These are phyloP conservation scores for Agrochola litura DNA, from an alignment of 2,888 invertebrate species.

Conservation along the genomic window DNA sequence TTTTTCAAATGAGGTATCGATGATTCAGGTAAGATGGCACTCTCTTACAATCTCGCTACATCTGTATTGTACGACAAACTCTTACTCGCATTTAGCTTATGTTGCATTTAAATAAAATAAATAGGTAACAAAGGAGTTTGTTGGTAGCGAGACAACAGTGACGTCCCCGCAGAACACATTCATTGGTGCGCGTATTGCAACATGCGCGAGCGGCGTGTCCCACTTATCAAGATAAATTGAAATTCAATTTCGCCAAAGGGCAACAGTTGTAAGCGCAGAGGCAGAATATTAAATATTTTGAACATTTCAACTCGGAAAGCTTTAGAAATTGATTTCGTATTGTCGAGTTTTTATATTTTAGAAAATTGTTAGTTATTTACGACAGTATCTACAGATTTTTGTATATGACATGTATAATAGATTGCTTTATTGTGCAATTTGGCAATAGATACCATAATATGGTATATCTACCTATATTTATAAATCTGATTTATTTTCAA, in stretches of 20 bases:
- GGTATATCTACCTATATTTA: not conserved
- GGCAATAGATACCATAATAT: no score
- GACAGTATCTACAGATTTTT: not conserved
- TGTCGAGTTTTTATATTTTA: conserved; percentile 4
- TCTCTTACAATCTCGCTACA: not conserved
- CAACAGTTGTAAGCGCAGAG: conserved; percentile 77
- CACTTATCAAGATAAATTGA: conserved; percentile 88
- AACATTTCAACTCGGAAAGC: conserved; percentile 47
- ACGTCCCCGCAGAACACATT: conserved; percentile 80
- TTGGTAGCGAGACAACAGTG: conserved; percentile 66
- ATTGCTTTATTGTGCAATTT: not conserved
- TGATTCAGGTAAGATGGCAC: not conserved
- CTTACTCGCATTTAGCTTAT: conserved; percentile 2
- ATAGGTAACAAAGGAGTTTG: conserved; percentile 58
- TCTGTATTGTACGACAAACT: not conserved
- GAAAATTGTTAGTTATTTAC: not conserved
- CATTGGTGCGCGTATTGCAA: conserved; percentile 83
- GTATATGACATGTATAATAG: not conserved
- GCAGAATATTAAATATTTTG: conserved; percentile 74
- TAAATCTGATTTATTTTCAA: not conserved
- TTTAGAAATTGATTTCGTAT: conserved; percentile 33
- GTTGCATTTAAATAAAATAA: conserved; percentile 35
- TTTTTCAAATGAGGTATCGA: conserved; percentile 14
- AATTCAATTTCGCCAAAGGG: conserved; percentile 89
- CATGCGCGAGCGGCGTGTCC: conserved; percentile 82